Evolutionary conservation across 2,888 invertebrate species (phyloP), one percentile per base, ranked within the genome.

Genomic region (Ptychoptera contaminata): DNA sequence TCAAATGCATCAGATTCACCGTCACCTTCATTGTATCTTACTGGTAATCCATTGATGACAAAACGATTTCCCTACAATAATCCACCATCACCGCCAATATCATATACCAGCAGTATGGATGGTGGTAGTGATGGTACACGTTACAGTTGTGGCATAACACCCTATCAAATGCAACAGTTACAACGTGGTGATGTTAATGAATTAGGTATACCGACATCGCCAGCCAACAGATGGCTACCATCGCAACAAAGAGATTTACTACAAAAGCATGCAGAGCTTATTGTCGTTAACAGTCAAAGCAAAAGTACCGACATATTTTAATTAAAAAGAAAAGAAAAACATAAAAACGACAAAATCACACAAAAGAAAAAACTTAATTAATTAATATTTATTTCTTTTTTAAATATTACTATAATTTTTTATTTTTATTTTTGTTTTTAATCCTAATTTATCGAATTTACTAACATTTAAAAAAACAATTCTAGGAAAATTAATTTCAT

Each of bases 211-310:
- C 63, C 63, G 2, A 8, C 12, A 15, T n/a, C 37, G 31, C 23
- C 23, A 23, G 7, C 23, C 23, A 36, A 15, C 12, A 61, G 60
- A 15, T 63, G 63, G 65, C 55, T 61, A 50, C 63, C 65, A 43
- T 62, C 62, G 51, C 62, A 64, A 54, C 63, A 64, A 47, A 57
- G 62, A 40, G 65, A 62, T 47, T 54, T 64, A 46, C 55, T 64
- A 39, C 60, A 63, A 49, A 62, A 61, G 47, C 63, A 64, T 50
- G 63, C 63, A 3, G 23, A 23, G 7, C 57, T 58, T 43, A 14
- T 47, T n/a, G 37, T 47, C 10, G 35, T 43, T 8, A 46, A 42
- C 35, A 42, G 46, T 23, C 37, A 41, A 6, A 45, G 39, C 32
- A 47, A 42, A 37, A 43, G 47, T 16, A 49, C 48, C 32, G 50